Evolutionary conservation across 2,888 invertebrate species (phyloP).

Genomic region (Melieria picta): DNA sequence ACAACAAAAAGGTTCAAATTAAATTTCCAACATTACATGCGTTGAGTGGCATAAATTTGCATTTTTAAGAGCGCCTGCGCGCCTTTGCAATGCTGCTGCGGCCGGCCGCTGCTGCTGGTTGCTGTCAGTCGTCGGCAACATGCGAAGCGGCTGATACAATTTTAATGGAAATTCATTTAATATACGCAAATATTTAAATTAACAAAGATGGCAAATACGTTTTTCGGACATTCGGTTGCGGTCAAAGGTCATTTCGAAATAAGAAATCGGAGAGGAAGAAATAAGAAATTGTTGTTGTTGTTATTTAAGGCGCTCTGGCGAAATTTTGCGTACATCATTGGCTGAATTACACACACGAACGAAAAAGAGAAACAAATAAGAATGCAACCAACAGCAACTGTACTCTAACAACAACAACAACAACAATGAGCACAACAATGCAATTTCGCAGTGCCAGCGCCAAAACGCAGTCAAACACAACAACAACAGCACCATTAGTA

Average conservation of each 20-base stretch:
- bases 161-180: neutral
- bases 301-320: no score
- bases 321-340: no score
- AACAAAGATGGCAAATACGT: no score
- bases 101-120: neutral
- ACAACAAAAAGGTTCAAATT: neutral
- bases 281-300: no score
- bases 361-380: no score
- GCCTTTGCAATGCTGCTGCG: neutral
- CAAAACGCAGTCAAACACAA: neutral
- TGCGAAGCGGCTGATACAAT: neutral
- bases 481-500: constrained; percentile 11
- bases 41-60: neutral
- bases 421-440: no score
- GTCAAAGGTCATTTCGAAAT: no score
- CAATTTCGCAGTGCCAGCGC: neutral
- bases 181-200: neutral
- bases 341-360: no score
- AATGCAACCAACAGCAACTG: neutral
- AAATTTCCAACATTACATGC: constrained; percentile 2
- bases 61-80: neutral
- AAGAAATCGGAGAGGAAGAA: no score
- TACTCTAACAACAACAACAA: neutral
- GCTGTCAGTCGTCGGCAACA: neutral
- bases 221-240: no score